phyloP scores from a whole-genome alignment of 2,888 invertebrate species.

The Spicauda simplicius region DNA sequence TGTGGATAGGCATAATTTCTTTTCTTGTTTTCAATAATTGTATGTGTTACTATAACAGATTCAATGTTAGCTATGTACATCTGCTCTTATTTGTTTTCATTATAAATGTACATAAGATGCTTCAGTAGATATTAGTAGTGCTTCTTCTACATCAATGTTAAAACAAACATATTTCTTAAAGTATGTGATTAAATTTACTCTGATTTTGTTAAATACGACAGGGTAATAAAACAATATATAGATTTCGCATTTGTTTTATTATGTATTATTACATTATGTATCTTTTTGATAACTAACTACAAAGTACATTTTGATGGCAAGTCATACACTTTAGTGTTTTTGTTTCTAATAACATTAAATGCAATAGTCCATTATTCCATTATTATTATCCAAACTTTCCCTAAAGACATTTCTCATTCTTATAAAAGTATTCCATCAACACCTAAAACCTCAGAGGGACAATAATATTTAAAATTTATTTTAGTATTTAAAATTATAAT shows the following conservation, averaged over 20 bases:
- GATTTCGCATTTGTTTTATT: conserved; percentile 12
- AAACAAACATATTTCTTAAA: no score
- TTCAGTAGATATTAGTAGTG: no score
- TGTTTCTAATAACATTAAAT: conserved; percentile 38
- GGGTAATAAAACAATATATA: neutral
- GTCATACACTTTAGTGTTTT: conserved; percentile 27
- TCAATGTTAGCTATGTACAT: no score
- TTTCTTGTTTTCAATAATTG: no score
- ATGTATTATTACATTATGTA: conserved; percentile 27
- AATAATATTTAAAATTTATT: neutral
- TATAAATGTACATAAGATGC: no score
- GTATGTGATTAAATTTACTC: no score
- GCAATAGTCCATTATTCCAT: conserved; percentile 25
- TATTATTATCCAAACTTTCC: neutral
- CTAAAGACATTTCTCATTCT: neutral
- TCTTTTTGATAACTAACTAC: conserved; percentile 32
- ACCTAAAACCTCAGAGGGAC: neutral
- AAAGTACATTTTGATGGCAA: conserved; percentile 39
- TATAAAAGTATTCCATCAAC: neutral
- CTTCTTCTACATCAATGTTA: no score
- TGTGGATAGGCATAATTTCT: no score
- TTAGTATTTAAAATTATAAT: neutral
- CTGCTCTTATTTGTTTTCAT: no score
- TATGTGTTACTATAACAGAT: no score
- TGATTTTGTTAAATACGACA: neutral